Evolutionary conservation across 2,113 vertebrate species (phyloP).

Genomic region (Ceyx melanurus): DNA sequence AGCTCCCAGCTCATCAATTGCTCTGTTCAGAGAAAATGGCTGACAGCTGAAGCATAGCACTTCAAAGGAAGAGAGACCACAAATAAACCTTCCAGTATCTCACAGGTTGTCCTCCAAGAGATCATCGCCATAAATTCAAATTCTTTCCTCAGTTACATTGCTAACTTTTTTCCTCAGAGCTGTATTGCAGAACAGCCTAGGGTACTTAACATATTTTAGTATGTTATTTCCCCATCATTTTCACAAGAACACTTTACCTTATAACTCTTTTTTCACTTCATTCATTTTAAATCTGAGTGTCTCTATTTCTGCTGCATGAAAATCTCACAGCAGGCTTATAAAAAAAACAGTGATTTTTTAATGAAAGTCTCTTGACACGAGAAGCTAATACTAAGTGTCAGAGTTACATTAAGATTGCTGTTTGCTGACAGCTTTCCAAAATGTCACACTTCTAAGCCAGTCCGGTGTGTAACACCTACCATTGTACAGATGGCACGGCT

Average conservation of each 20-base stretch:
- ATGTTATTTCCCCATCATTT: not conserved
- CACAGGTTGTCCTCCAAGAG: not conserved
- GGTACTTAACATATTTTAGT: not conserved
- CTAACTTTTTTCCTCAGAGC: not conserved
- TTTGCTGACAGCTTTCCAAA: not conserved
- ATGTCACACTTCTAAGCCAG: not conserved
- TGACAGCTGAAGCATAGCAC: not conserved
- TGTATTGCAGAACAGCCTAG: not conserved
- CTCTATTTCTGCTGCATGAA: slow-evolving; percentile 22
- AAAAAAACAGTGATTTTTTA: slow-evolving; percentile 1
- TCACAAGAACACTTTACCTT: slow-evolving; percentile 18
- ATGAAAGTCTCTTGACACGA: slow-evolving; percentile 9
- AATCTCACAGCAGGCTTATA: not conserved
- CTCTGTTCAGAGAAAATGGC: not conserved
- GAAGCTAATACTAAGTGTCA: not conserved
- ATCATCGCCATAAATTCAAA: not conserved
- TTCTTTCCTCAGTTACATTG: not conserved
- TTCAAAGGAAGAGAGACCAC: not conserved
- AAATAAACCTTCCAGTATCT: not conserved
- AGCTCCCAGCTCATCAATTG: not conserved
- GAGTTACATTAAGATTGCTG: not conserved
- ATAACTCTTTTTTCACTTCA: slow-evolving; percentile 14
- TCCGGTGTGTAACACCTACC: not conserved
- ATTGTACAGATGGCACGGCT: not conserved
- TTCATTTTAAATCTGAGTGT: slow-evolving; percentile 29